Base-by-base conservation (phyloP, 2,888 invertebrate species). In the Muscina levida region DNA sequence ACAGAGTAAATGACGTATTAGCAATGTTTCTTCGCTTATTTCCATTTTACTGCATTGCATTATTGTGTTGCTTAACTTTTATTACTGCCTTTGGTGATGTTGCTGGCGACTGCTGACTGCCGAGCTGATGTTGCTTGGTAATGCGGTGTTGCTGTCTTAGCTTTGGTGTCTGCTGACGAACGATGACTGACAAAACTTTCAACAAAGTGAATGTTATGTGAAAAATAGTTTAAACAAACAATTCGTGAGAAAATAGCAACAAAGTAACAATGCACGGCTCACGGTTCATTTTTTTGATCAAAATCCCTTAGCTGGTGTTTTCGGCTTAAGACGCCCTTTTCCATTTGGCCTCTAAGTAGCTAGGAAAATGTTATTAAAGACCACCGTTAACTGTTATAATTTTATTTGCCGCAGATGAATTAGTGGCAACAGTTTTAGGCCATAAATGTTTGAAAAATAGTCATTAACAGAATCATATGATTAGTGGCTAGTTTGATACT, bases 31-130 rank as follows among this genome's bases (percentile, higher is more conserved):
- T 46, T 22, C 17, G 59, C n/a, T 46, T 51, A 75, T 67, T 53
- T 46, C 17, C 26, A 2, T 42, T 79, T 72, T 56, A 79, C 65
- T 76, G 76, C 79, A 79, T 6, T 72, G 48, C 17, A 68, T 42
- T 13, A 59, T 22, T 66, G n/a, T 19, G 26, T 65, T 65, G 65
- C 46, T 46, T 24, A 62, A 62, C 48, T 17, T 67, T 53, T 67
- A 56, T 24, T 67, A 24, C 59, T 2, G 11, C 66, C 42, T 46
- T 53, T 79, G 72, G 66, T 72, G 56, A 39, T 48, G 48, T 19
- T 19, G 48, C 4, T 48, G 48, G 19, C 10, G 17, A 19, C 13
- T 10, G 10, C 10, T 44, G 44, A 2, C 13, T 53, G 53, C 5
- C 13, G 10, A 0, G 11, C 17, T 46, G 53, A 4, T 48, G 19